These are phyloP conservation scores for Acanthopagrus latus DNA, from an alignment of 2,797 vertebrate genomes.

Conservation along the genomic window DNA sequence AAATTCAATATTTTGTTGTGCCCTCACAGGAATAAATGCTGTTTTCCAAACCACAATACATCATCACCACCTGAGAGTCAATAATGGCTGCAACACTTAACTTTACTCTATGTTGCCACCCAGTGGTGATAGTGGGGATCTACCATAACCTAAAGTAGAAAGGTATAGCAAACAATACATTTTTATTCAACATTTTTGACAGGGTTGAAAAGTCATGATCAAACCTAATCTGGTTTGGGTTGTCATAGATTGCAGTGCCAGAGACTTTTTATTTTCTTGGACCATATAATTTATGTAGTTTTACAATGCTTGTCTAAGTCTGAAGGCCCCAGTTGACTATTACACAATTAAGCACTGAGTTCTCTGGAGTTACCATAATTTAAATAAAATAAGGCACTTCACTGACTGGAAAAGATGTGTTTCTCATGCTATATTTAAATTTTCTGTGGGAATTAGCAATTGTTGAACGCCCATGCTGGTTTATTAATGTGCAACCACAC, in stretches of 20 bases:
- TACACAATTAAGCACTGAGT: not conserved
- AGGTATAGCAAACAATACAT: not conserved
- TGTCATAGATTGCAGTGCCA: not conserved
- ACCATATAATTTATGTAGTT: not conserved
- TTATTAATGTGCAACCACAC: not conserved
- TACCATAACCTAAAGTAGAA: not conserved
- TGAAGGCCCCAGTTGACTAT: not conserved
- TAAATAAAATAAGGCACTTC: not conserved
- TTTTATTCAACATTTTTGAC: not conserved
- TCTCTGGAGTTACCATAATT: not conserved
- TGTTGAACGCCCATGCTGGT: not conserved
- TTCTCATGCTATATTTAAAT: not conserved
- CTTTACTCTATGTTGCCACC: constrained; percentile 17
- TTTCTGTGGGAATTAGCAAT: not conserved
- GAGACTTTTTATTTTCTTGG: not conserved
- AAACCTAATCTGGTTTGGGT: not conserved
- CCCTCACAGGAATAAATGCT: not conserved
- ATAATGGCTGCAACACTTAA: not conserved
- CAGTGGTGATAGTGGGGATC: not conserved
- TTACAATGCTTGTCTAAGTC: not conserved
- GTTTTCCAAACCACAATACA: not conserved
- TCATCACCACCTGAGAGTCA: not conserved
- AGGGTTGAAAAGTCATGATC: not conserved
- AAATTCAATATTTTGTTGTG: not conserved
- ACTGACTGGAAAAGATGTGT: not conserved